Conservation (phyloP, 2,113 vertebrate species). For the Podocnemis expansa region DNA sequence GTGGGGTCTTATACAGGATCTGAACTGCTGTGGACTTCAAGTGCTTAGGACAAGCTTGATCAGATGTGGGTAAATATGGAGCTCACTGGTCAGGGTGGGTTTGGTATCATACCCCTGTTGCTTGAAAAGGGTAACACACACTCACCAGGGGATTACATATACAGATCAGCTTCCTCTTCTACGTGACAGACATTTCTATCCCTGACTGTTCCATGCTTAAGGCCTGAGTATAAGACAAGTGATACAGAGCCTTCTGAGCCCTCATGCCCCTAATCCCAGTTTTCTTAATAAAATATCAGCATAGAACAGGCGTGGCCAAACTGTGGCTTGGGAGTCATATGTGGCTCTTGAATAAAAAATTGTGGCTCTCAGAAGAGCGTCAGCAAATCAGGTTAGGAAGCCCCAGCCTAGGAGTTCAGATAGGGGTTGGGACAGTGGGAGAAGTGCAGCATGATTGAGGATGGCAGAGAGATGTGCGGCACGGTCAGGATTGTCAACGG, state of each 20-base stretch:
- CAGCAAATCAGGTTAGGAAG: no score
- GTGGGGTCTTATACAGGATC: background rate
- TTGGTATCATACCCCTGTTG: background rate
- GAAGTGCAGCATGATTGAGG: no score
- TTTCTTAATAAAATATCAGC: background rate
- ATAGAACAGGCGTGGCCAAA: no score
- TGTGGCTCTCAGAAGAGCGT: no score
- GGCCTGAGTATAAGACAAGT: background rate
- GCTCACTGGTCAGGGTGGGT: background rate
- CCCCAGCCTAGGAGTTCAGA: no score
- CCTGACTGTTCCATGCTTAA: background rate
- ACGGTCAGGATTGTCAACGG: no score
- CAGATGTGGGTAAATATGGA: background rate
- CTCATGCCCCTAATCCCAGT: background rate
- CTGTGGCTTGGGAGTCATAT: no score
- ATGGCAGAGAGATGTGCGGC: no score
- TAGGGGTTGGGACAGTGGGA: no score
- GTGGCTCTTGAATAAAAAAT: no score
- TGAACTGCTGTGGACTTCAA: background rate
- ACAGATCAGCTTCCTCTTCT: background rate
- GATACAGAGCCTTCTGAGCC: background rate
- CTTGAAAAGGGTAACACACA: background rate
- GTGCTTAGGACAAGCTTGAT: background rate
- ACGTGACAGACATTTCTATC: background rate
- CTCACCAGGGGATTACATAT: background rate